A percentile compares a stretch with the other conserved stretches of the same genome.
These are phyloP conservation scores for Dicyrtomina minuta DNA, from an alignment of 2,888 invertebrate species.

Conservation along the genomic window DNA sequence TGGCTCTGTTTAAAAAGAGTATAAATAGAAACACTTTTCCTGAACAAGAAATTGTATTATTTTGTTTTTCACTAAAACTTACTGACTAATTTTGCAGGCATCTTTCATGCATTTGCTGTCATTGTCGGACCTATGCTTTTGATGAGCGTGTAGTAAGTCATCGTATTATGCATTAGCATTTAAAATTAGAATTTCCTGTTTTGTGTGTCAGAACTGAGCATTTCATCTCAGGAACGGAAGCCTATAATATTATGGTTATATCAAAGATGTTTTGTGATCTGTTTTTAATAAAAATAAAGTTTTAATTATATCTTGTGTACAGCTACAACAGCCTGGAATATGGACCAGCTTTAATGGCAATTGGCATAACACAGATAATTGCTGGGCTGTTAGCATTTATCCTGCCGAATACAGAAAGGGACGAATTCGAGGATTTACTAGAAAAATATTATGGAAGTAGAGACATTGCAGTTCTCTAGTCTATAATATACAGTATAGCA, in stretches of 20 bases:
- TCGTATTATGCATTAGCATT: no score
- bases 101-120: constrained; percentile 6
- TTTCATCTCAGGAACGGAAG: no score
- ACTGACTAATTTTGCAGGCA: background rate
- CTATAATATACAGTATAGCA: no score
- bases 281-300: background rate
- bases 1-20: background rate
- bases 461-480: background rate
- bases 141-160: constrained; percentile 21
- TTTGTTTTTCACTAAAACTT: no score
- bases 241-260: no score
- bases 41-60: background rate
- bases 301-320: background rate
- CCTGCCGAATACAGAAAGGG: constrained; percentile 43
- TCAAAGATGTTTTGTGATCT: no score
- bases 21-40: background rate
- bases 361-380: constrained; percentile 42
- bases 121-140: constrained; percentile 18
- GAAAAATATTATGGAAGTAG: background rate
- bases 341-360: constrained; percentile 34
- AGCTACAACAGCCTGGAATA: constrained; percentile 33
- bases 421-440: constrained; percentile 5
- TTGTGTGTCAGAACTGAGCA: no score
- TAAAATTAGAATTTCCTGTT: no score
- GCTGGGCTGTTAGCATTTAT: constrained; percentile 40